Conservation (phyloP, 2,797 vertebrate species). For the Eurystomus glaucurus region DNA sequence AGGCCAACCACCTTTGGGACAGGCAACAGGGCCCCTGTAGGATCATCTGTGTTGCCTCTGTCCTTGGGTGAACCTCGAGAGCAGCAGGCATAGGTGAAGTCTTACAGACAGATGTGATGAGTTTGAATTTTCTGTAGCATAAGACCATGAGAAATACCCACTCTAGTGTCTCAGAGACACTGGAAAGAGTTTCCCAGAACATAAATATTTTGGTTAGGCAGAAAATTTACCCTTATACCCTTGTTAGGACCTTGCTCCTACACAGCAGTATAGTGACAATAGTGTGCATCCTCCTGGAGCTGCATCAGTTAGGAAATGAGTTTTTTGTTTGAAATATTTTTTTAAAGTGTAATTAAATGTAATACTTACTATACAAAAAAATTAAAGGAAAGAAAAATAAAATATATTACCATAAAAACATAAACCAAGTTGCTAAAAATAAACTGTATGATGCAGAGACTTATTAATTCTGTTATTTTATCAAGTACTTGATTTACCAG, state of each 20-base stretch:
- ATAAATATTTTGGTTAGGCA: neutral
- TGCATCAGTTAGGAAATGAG: neutral
- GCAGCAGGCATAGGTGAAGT: neutral
- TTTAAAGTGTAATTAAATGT: neutral
- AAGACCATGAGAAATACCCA: neutral
- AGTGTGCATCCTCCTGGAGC: neutral
- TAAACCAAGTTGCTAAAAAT: neutral
- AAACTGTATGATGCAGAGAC: neutral
- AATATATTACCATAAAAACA: neutral
- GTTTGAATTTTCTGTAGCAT: neutral
- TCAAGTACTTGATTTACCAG: neutral
- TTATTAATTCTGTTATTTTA: neutral
- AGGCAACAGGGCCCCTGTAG: neutral
- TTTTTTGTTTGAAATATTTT: neutral
- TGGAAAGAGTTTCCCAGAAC: neutral
- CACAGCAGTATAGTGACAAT: neutral
- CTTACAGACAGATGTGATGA: neutral
- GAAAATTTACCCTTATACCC: neutral
- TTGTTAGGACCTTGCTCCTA: neutral
- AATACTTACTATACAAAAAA: neutral
- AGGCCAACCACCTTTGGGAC: neutral
- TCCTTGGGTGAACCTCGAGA: neutral
- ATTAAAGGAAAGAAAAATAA: neutral
- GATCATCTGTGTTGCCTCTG: neutral
- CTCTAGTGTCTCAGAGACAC: neutral